phyloP scores from a whole-genome alignment of 2,113 vertebrate genomes.

The Periophthalmodon schlosseri region DNA sequence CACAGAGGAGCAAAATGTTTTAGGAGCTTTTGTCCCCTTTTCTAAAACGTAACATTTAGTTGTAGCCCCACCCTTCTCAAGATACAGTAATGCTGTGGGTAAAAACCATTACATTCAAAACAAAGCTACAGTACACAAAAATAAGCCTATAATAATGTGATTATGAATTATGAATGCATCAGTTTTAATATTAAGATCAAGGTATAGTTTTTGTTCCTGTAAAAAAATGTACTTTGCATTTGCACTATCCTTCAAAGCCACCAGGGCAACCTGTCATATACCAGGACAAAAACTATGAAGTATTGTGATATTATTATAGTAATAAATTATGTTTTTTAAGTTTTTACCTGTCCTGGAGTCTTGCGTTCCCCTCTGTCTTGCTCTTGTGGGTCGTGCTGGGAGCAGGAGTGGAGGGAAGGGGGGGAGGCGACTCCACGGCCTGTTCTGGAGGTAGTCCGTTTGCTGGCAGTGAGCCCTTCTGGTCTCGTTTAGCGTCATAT shows the following conservation, averaged over 20 bases:
- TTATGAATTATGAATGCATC: too few species aligned
- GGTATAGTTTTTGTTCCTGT: too few species aligned
- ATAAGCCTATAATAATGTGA: not conserved
- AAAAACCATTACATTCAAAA: not conserved
- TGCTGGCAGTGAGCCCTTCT: constrained; percentile 79
- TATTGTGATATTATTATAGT: too few species aligned
- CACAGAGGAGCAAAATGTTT: constrained; percentile 55
- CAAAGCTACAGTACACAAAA: not conserved
- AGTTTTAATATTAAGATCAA: too few species aligned
- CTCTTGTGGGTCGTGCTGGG: constrained; percentile 81
- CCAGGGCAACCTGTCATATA: too few species aligned
- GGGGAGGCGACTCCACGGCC: constrained; percentile 84
- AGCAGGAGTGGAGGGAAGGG: constrained; percentile 88
- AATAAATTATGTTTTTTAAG: not conserved
- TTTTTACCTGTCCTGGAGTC: constrained; percentile 85
- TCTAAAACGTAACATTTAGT: constrained; percentile 51
- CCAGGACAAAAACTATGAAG: too few species aligned
- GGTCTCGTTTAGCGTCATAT: constrained; percentile 91
- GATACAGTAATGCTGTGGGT: not conserved
- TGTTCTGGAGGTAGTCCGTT: constrained; percentile 90
- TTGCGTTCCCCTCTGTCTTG: constrained; percentile 82
- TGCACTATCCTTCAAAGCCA: too few species aligned
- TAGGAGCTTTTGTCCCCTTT: constrained; percentile 56
- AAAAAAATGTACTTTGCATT: too few species aligned
- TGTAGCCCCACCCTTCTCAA: constrained; percentile 50